Evolutionary conservation across 2,113 vertebrate genomes (phyloP).

Genomic region (Pagrus major): DNA sequence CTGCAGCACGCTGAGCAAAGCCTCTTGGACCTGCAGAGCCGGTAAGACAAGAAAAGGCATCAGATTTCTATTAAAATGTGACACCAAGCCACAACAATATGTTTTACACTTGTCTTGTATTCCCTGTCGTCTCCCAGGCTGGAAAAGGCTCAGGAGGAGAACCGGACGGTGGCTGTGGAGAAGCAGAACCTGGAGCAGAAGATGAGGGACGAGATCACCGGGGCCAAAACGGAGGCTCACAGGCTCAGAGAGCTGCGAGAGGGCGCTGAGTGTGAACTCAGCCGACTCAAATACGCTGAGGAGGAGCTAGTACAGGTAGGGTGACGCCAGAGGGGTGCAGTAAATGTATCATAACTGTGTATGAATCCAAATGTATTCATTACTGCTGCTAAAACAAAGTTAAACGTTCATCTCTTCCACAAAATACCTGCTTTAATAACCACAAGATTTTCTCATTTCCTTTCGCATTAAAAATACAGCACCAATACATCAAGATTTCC

Average conservation of each 20-base stretch:
- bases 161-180: constrained; percentile 96
- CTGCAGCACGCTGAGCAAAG: constrained; percentile 95
- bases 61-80: neutral
- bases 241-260: constrained; percentile 92
- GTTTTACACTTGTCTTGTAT: neutral
- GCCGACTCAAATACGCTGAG: constrained; percentile 96
- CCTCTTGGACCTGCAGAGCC: constrained; percentile 94
- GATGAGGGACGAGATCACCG: constrained; percentile 97
- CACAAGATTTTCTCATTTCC: constrained; percentile 12
- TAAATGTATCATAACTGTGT: neutral
- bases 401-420: constrained; percentile 29
- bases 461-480: constrained; percentile 27
- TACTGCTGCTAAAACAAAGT: constrained; percentile 15
- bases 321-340: no score
- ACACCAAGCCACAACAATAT: neutral
- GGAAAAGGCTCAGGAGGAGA: constrained; percentile 98
- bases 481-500: constrained; percentile 9
- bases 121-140: constrained; percentile 80
- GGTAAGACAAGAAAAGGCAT: constrained; percentile 79
- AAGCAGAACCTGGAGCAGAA: constrained; percentile 98
- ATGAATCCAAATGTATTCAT: constrained; percentile 25
- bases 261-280: constrained; percentile 95
- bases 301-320: constrained; percentile 96
- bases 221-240: constrained; percentile 94
- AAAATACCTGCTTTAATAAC: constrained; percentile 16